These are phyloP conservation scores for Bombus haemorrhoidalis DNA, from an alignment of 1,140 invertebrate genomes.

Conservation along the genomic window DNA sequence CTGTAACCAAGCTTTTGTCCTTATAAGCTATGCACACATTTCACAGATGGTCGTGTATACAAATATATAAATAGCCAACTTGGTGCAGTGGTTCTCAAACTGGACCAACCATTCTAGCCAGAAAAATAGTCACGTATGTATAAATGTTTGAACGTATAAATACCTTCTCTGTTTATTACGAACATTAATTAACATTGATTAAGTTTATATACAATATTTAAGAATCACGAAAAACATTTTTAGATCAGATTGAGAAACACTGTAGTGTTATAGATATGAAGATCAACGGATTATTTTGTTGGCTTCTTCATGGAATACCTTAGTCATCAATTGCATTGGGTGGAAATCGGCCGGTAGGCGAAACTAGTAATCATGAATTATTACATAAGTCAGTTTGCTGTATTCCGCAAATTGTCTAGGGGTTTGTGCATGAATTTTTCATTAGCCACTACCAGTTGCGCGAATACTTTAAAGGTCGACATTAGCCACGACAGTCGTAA, in stretches of 20 bases:
- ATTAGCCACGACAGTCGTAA: neutral
- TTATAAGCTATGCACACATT: slow-evolving; percentile 23
- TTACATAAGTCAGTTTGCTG: slow-evolving; percentile 6
- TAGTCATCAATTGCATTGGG: neutral
- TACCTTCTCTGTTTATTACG: neutral
- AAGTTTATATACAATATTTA: neutral
- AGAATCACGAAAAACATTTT: neutral
- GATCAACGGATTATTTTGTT: neutral
- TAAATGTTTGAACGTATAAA: neutral
- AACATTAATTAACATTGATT: neutral
- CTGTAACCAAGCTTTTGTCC: slow-evolving; percentile 59
- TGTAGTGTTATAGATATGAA: neutral
- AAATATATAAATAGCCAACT: neutral
- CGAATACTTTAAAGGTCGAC: neutral
- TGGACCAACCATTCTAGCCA: neutral
- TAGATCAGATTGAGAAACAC: neutral
- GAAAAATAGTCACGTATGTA: no score
- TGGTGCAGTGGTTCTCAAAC: neutral
- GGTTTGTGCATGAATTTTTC: slow-evolving; percentile 5
- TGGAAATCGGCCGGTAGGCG: neutral
- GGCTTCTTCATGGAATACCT: neutral
- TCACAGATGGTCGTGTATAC: neutral
- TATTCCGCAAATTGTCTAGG: neutral
- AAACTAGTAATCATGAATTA: neutral
- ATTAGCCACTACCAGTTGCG: neutral